phyloP scores from a whole-genome alignment of 2,888 invertebrate species.

The Agonopterix subpropinquella region DNA sequence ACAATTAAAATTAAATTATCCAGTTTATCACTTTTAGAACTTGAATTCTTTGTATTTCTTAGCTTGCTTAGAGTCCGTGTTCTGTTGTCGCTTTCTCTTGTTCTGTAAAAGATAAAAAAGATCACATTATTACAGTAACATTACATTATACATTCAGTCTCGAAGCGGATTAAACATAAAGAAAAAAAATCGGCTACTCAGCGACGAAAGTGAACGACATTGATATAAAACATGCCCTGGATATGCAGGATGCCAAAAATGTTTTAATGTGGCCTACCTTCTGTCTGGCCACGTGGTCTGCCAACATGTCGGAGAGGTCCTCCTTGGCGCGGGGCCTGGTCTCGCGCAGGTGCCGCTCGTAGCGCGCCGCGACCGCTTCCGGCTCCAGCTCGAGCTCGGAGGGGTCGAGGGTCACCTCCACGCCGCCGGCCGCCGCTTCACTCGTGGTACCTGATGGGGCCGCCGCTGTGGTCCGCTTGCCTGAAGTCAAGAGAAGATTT shows the following conservation, averaged over 20 bases:
- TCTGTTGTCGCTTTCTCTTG: slow-evolving; percentile 93
- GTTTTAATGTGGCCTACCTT: slow-evolving; percentile 83
- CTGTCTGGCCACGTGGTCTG: slow-evolving; percentile 97
- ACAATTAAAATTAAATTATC: slow-evolving; percentile 10
- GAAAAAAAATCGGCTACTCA: too few species aligned
- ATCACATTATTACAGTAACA: too few species aligned
- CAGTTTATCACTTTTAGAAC: slow-evolving; percentile 76
- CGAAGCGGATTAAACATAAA: too few species aligned
- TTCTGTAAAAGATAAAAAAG: slow-evolving; percentile 78
- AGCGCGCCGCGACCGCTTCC: slow-evolving; percentile 95
- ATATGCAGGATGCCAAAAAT: too few species aligned
- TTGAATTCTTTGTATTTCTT: slow-evolving; percentile 99
- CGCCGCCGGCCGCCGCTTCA: slow-evolving; percentile 63
- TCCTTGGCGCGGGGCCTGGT: slow-evolving; percentile 93
- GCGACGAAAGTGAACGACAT: too few species aligned
- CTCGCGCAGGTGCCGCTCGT: slow-evolving; percentile 97
- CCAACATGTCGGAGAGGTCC: slow-evolving; percentile 98
- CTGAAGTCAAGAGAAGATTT: neutral
- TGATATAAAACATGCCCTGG: too few species aligned
- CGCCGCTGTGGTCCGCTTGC: neutral
- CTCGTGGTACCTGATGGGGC: slow-evolving; percentile 29
- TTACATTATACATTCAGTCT: too few species aligned
- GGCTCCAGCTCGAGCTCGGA: slow-evolving; percentile 97
- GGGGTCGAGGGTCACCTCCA: slow-evolving; percentile 97
- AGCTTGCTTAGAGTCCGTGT: slow-evolving; percentile 91